These are phyloP conservation scores for Cavia porcellus DNA, from an alignment of 2,113 vertebrate genomes.

Conservation along the genomic window DNA sequence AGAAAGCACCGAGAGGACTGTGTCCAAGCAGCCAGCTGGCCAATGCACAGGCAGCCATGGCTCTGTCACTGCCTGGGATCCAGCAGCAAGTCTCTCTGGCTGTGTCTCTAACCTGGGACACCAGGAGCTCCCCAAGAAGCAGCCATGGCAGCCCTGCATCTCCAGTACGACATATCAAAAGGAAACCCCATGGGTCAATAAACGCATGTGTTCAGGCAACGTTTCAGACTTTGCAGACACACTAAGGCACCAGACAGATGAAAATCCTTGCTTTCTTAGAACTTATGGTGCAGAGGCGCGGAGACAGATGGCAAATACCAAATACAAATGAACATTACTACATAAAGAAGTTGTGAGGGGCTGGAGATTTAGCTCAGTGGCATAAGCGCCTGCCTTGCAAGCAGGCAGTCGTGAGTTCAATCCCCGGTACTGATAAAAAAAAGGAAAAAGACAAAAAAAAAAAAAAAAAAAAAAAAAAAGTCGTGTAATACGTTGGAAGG, in stretches of 20 bases:
- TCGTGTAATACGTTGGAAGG: not conserved
- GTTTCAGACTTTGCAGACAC: not conserved
- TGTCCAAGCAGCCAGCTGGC: not conserved
- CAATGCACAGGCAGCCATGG: not conserved
- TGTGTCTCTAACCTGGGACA: not conserved
- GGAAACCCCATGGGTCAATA: not conserved
- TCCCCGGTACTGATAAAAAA: too few relatives aligned
- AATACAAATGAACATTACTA: not conserved
- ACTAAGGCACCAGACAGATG: not conserved
- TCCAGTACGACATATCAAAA: not conserved
- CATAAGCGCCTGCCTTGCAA: too few relatives aligned
- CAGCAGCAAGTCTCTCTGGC: not conserved
- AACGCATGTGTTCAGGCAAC: not conserved
- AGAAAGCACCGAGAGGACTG: not conserved
- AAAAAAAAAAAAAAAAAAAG: too few relatives aligned
- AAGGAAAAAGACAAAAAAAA: too few relatives aligned
- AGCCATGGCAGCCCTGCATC: not conserved
- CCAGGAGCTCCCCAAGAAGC: not conserved
- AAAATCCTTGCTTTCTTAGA: not conserved
- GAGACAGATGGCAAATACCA: not conserved
- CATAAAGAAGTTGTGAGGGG: too few relatives aligned
- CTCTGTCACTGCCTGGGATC: not conserved
- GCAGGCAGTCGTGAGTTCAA: too few relatives aligned
- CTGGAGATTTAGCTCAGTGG: too few relatives aligned
- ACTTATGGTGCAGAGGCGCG: not conserved